Conservation (phyloP, 53 echinoderm and acorn worm species). For the Apostichopus leukothele region DNA sequence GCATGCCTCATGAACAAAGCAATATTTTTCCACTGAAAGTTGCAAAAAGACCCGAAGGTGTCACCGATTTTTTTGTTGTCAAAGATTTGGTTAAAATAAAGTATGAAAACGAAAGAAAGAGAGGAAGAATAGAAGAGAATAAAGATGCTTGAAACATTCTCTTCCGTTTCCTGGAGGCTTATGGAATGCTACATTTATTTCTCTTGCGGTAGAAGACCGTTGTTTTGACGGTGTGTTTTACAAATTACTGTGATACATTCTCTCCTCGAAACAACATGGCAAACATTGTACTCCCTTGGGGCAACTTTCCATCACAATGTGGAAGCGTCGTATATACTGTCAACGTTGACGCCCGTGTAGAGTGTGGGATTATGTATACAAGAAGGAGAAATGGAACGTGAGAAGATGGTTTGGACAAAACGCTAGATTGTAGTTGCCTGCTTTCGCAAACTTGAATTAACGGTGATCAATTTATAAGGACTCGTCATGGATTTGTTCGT, state of each 20-base stretch:
- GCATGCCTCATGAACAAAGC: background rate
- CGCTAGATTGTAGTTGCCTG: background rate
- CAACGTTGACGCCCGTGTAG: background rate
- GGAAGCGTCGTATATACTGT: background rate
- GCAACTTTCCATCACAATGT: conserved; percentile 1
- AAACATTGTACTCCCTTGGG: conserved; percentile 7
- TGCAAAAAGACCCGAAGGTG: background rate
- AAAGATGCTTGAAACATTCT: background rate
- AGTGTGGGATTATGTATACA: background rate
- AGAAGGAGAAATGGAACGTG: conserved; percentile 18
- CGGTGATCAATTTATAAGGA: background rate
- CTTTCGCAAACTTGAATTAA: background rate
- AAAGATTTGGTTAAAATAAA: background rate
- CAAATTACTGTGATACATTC: conserved; percentile 11
- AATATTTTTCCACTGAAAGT: background rate
- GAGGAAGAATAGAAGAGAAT: background rate
- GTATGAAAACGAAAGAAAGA: background rate
- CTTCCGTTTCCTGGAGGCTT: background rate
- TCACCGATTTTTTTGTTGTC: background rate
- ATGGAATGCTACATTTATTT: background rate
- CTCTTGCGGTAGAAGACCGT: background rate
- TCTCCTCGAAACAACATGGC: background rate
- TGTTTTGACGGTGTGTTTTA: background rate
- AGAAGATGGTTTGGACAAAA: background rate
- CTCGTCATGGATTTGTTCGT: background rate